Base-by-base conservation (phyloP, 2,888 invertebrate species). In the Pandemis heparana region DNA sequence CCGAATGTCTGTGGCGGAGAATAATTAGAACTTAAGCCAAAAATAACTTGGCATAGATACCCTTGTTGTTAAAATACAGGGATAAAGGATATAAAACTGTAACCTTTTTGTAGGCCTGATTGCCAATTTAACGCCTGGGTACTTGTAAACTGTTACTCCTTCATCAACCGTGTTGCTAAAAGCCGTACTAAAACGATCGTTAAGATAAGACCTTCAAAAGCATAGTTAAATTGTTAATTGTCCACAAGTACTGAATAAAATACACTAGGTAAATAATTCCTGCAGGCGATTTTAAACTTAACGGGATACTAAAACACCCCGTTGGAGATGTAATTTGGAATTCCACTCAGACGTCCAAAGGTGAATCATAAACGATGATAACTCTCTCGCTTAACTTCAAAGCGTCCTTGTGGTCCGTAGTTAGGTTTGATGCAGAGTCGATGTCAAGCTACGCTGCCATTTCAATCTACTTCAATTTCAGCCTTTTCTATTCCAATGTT, bases 331-430 rank as follows among this genome's bases (percentile, higher is more conserved):
- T 62, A 53, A 56, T 72, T 53, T 9, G 41, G 53, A 39, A 63
- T 72, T n/a, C 18, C 46, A 12, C 23, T 62, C 43, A 16, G 41
- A 51, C 10, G 14, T 48, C 51, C 51, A 51, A 76, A 85, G 85
- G 87, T 84, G 85, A 80, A 80, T 77, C 81, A 80, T 82, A 79
- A 82, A 81, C 79, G 78, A 67, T 77, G 79, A 71, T 41, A 79
- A 76, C 75, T 70, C 77, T 81, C 71, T 77, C 67, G 73, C 74
- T 65, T 78, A 77, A 73, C 76, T 69, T 78, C 77, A 62, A 79
- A 80, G 77, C 80, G 82, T 75, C 78, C 77, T 82, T 80, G 71
- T 79, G 82, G 85, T 86, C 41, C 64, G 85, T 87, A 87, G 86
- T 79, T 87, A 85, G 84, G 79, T 79, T 79, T 81, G 75, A 74